Evolutionary conservation across 53 echinoderm and acorn worm genomes (phyloP).

Genomic region (Actinopyga echinites): DNA sequence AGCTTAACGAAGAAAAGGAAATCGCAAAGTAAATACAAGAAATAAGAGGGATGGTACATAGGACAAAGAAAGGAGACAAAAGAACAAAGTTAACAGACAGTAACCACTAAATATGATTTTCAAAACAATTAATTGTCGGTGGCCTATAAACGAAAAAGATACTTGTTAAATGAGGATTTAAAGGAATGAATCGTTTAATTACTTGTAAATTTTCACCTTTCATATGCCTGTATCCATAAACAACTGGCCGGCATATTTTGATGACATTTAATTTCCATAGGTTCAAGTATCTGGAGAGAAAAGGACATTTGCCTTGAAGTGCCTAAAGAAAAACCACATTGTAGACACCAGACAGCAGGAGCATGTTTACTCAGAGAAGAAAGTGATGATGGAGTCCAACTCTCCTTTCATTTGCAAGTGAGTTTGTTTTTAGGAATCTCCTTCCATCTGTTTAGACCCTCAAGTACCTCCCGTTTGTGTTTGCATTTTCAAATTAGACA

Average conservation of each 20-base stretch:
- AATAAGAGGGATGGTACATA: too few relatives aligned
- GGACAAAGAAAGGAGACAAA: too few relatives aligned
- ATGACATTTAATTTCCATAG: constrained; percentile 41
- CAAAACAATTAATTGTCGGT: too few relatives aligned
- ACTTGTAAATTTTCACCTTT: background rate
- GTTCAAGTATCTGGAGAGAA: constrained; percentile 85
- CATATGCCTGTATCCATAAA: background rate
- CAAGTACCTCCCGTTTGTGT: too few relatives aligned
- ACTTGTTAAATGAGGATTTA: too few relatives aligned
- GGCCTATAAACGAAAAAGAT: too few relatives aligned
- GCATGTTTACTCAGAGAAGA: constrained; percentile 98
- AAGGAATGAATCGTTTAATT: background rate
- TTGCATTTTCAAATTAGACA: too few relatives aligned
- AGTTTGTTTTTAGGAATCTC: constrained; percentile 8
- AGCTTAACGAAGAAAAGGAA: too few relatives aligned
- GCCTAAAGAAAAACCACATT: constrained; percentile 97
- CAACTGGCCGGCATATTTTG: background rate
- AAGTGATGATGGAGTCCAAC: constrained; percentile 90
- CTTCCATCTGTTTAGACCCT: too few relatives aligned
- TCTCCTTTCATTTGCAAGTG: constrained; percentile 98
- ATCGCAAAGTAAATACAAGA: too few relatives aligned
- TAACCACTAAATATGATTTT: too few relatives aligned
- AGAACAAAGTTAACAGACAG: too few relatives aligned
- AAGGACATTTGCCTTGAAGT: constrained; percentile 88
- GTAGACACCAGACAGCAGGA: constrained; percentile 93